Base-by-base conservation (phyloP, 2,888 invertebrate species). In the Drosophila parthenogenetica region DNA sequence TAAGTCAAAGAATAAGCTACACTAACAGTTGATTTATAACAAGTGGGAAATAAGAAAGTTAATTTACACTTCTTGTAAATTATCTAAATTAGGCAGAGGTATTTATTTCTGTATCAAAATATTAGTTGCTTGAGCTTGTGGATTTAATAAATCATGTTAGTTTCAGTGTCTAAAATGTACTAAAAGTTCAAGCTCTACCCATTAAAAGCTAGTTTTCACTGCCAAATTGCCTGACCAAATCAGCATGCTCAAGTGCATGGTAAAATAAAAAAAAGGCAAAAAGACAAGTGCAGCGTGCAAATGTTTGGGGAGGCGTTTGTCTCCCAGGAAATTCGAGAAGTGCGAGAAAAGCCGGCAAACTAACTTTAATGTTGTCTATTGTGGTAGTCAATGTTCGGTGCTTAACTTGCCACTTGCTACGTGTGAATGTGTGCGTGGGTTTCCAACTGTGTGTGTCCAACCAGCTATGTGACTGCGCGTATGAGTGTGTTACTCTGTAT, bases 301-400 rank as follows among this genome's bases (percentile, higher is more conserved):
- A 66, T 48, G 58, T 40, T 40, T 62, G 10, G 19, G 32, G 13
- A 59, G 45, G 4, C 48, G 39, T 13, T 13, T 35, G 39, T 40
- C 48, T 55, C 19, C 58, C 32, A 50, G 48, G 19, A 46, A 17
- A 17, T 39, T 22, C 32, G 32, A 32, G 37, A 5, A 32, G 53
- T 25, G n/a, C 17, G 53, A 46, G 10, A 25, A 29, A 65, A 69
- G 66, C 64, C 67, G 67, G 65, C 66, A 69, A 73, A 81, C 73
- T 67, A 70, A 82, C 80, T 79, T 87, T 79, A 85, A 86, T 85
- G 81, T 83, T 76, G 83, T 85, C 86, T 82, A 79, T 84, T 87
- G 84, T 81, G 76, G 73, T 71, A 84, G 86, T 85, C 88, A 80
- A 82, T 87, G 74, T 75, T 79, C 79, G 81, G 87, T 84, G 79